Evolutionary conservation across 2,888 invertebrate species (phyloP).

Genomic region (Bibio marci): DNA sequence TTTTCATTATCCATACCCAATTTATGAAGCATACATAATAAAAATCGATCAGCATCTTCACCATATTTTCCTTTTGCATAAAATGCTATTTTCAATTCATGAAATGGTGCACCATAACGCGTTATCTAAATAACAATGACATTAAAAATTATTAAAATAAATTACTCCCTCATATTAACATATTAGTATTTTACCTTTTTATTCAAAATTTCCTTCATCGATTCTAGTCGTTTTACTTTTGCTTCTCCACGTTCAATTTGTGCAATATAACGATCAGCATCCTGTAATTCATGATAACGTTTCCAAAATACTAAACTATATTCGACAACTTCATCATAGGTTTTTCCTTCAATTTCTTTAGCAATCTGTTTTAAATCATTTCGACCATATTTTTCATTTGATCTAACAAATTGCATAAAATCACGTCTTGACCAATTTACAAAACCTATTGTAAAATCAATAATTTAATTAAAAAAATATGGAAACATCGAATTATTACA

Average conservation of each 20-base stretch:
- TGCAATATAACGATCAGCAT: slow-evolving; percentile 84
- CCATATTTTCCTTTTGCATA: slow-evolving; percentile 81
- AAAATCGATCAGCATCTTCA: slow-evolving; percentile 60
- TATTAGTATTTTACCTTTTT: slow-evolving; percentile 28
- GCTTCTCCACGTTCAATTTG: slow-evolving; percentile 90
- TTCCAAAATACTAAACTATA: slow-evolving; percentile 95
- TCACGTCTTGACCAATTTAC: slow-evolving; percentile 91
- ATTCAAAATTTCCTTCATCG: slow-evolving; percentile 35
- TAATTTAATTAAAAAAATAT: not conserved
- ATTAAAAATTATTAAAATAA: not conserved
- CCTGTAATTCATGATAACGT: slow-evolving; percentile 79
- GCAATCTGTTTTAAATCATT: slow-evolving; percentile 90
- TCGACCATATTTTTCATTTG: slow-evolving; percentile 87
- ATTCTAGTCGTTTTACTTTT: slow-evolving; percentile 73
- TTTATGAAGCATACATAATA: slow-evolving; percentile 91
- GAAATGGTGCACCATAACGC: slow-evolving; percentile 86
- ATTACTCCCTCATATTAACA: too few relatives aligned
- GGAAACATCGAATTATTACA: too few relatives aligned
- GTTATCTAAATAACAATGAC: slow-evolving; percentile 21
- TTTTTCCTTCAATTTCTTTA: slow-evolving; percentile 81
- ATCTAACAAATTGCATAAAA: slow-evolving; percentile 90
- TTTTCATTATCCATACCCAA: slow-evolving; percentile 93
- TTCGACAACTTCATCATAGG: slow-evolving; percentile 80
- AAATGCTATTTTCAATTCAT: slow-evolving; percentile 83
- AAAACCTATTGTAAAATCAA: slow-evolving; percentile 46